Conservation (phyloP, 1,140 invertebrate species). For the Bilobella aurantiaca region DNA sequence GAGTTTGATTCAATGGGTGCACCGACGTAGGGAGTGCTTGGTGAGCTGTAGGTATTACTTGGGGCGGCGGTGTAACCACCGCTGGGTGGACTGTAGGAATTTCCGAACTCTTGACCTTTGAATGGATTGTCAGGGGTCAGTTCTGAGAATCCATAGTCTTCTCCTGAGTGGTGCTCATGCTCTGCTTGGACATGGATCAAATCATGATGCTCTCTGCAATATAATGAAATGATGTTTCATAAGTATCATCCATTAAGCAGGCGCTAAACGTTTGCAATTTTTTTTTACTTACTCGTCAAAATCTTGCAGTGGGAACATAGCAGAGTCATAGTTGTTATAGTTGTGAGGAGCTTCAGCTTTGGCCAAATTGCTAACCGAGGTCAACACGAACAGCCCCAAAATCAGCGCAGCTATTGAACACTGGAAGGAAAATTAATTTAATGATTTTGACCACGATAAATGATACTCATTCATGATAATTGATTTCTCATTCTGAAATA, state of each 20-base stretch:
- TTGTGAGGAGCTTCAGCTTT: background rate
- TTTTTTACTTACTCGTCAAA: background rate
- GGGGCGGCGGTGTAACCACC: no score
- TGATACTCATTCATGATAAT: no score
- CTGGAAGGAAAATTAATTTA: background rate
- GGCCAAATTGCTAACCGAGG: background rate
- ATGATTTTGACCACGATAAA: no score
- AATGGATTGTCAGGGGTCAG: conserved; percentile 10
- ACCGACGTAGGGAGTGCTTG: no score
- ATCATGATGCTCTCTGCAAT: no score
- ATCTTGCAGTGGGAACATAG: background rate
- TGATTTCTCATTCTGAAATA: no score
- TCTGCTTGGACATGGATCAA: no score
- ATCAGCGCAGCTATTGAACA: background rate
- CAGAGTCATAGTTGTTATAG: background rate
- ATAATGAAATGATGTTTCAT: no score
- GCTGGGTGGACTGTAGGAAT: conserved; percentile 10
- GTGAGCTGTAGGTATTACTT: no score
- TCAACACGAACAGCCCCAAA: background rate
- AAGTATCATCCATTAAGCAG: conserved; percentile 1
- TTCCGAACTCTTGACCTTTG: background rate
- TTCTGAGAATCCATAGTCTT: conserved; percentile 16
- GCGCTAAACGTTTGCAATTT: background rate
- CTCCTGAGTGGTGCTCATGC: no score
- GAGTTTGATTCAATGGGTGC: no score